Evolutionary conservation across 2,113 vertebrate species (phyloP), one percentile per base, ranked within the genome.

Genomic region (Oriolus oriolus): DNA sequence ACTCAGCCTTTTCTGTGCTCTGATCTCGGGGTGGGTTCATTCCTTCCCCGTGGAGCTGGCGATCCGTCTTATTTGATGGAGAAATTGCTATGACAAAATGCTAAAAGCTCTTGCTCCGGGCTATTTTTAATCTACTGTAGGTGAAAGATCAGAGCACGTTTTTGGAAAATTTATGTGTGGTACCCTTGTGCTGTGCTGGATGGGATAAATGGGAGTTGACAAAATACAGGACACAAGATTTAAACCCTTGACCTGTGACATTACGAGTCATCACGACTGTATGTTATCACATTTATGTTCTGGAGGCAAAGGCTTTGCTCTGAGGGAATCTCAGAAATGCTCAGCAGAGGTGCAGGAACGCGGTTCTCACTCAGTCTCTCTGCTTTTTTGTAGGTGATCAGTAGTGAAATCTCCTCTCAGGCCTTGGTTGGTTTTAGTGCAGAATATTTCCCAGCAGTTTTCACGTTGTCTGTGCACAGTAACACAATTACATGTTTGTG

Each of bases 101-200:
- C 91, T 93, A 89, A 95, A 95, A 95, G 85, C 80, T 94, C 69
- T 93, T 76, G 91, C 96, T 96, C 84, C 8, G 2, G 93, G 96
- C 84, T 96, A 89, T 95, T 97, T 96, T 96, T 95, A 95, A 96
- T 96, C 86, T 94, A 89, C 88, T 83, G 84, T 85, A 95, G 95
- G 93, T 93, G 96, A 97, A 97, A 94, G 96, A 96, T 93, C 91
- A 92, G 84, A 87, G 94, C 86, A 56, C 66, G 24, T 94, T 96
- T 96, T 96, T 89, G 47, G 81, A 91, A 87, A 93, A 93, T 94
- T 84, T 96, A 84, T 93, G 74, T 26, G 52, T 50, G 15, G 4
- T 45, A n/a, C 84, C 56, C 75, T 79, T 64, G 35, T 64, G 69
- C 82, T 65, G 50, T 61, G 76, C 93, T 70, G 84, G 65, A 6